phyloP scores from a whole-genome alignment of 1,140 invertebrate species.

The Heliothis subflexa region DNA sequence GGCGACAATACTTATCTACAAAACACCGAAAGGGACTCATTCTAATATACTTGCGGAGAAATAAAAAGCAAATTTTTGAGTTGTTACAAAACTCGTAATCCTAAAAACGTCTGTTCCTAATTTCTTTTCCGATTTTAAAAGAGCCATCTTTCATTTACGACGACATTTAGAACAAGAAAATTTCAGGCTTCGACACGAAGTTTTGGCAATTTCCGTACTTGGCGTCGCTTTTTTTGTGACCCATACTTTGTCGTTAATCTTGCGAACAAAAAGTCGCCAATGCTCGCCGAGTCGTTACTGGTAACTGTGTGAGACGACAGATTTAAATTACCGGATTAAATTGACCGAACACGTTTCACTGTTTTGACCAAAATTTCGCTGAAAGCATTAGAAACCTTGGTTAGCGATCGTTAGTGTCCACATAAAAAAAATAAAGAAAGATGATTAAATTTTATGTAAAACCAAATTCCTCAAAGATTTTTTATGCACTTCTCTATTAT shows the following conservation, averaged over 20 bases:
- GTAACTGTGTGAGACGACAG: conserved; percentile 75
- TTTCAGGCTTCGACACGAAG: conserved; percentile 82
- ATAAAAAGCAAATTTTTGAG: conserved; percentile 61
- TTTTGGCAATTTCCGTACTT: conserved; percentile 84
- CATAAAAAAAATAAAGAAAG: neutral
- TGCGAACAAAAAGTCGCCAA: conserved; percentile 80
- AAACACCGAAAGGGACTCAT: conserved; percentile 29
- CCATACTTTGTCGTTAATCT: conserved; percentile 83
- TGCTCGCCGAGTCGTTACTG: conserved; percentile 69
- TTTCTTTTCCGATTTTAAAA: conserved; percentile 84
- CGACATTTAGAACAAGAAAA: conserved; percentile 83
- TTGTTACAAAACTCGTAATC: conserved; percentile 79
- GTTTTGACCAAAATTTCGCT: conserved; percentile 35
- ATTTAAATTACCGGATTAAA: conserved; percentile 75
- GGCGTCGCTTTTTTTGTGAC: conserved; percentile 78
- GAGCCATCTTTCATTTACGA: conserved; percentile 84
- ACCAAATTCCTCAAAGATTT: too few relatives aligned
- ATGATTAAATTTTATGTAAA: too few relatives aligned
- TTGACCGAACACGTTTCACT: conserved; percentile 55
- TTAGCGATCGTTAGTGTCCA: conserved; percentile 4
- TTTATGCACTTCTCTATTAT: too few relatives aligned
- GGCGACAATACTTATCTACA: conserved; percentile 10
- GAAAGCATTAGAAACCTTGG: conserved; percentile 48
- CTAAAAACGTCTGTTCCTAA: conserved; percentile 83
- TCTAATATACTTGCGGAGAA: conserved; percentile 54